phyloP scores from a whole-genome alignment of 2,113 vertebrate genomes.

The Puffinus mauretanicus region DNA sequence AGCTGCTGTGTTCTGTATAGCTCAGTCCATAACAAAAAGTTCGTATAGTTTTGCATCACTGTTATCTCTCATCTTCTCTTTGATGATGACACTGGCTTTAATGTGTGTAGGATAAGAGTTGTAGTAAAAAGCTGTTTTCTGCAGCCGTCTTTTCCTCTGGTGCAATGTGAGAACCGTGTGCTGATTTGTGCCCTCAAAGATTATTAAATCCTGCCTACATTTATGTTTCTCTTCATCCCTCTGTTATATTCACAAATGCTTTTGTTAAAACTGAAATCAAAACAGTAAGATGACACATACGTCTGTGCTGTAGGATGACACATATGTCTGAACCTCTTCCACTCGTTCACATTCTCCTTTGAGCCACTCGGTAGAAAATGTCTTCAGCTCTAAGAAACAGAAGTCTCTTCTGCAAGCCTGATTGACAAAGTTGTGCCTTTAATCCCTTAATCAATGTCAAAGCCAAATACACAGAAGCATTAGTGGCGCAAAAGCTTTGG shows the following conservation, averaged over 20 bases:
- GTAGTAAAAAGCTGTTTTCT: not conserved
- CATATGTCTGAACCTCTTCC: not conserved
- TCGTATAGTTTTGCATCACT: rapidly evolving
- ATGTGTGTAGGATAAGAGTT: not conserved
- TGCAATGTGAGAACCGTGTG: not conserved
- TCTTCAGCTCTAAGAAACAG: not conserved
- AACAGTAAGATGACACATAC: not conserved
- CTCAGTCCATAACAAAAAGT: not conserved
- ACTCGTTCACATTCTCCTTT: not conserved
- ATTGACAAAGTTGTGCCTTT: not conserved
- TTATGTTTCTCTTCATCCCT: not conserved
- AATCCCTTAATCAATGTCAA: not conserved
- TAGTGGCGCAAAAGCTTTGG: not conserved
- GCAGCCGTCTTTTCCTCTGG: not conserved
- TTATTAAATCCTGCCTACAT: not conserved
- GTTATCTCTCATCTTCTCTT: not conserved
- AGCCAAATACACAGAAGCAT: not conserved
- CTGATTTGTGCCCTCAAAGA: not conserved
- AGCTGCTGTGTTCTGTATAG: not conserved
- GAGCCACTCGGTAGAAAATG: not conserved
- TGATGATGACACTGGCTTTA: not conserved
- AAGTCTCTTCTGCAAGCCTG: not conserved
- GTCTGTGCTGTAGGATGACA: not conserved
- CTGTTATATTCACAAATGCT: not conserved
- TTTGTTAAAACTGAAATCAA: not conserved